Conservation (phyloP, 1,140 invertebrate genomes). For the Drosophila yakuba region DNA sequence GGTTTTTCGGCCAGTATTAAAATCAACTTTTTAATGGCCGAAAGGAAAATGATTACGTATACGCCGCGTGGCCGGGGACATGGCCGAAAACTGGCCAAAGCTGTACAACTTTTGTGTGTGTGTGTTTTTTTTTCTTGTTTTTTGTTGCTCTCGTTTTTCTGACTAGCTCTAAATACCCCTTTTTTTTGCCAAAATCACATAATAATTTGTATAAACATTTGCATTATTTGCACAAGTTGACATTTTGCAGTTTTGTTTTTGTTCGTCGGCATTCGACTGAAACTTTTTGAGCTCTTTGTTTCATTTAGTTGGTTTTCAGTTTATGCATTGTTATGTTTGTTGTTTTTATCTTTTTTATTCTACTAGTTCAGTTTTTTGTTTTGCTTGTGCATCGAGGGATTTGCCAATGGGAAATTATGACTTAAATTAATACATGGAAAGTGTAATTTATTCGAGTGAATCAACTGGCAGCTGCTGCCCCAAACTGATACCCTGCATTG, state of each 20-base stretch:
- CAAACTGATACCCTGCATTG: constrained; percentile 4
- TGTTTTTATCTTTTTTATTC: constrained; percentile 16
- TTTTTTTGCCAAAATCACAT: constrained; percentile 54
- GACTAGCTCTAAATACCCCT: constrained; percentile 7
- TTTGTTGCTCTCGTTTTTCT: too few species aligned
- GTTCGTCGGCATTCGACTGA: constrained; percentile 4
- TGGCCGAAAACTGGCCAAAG: constrained; percentile 36
- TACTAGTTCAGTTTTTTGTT: not conserved
- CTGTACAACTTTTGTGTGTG: constrained; percentile 30
- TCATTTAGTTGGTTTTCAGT: constrained; percentile 23
- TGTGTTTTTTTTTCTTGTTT: too few species aligned
- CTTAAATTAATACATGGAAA: constrained; percentile 66
- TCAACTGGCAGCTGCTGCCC: constrained; percentile 27
- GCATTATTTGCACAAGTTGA: constrained; percentile 63
- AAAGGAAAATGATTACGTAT: constrained; percentile 74
- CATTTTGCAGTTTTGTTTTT: constrained; percentile 39
- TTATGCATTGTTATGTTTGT: constrained; percentile 15
- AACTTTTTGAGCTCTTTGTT: constrained; percentile 53
- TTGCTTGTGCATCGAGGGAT: constrained; percentile 46
- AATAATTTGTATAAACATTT: constrained; percentile 78
- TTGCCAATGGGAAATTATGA: constrained; percentile 67
- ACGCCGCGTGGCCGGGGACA: constrained; percentile 41
- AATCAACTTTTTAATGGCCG: constrained; percentile 74
- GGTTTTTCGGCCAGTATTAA: constrained; percentile 32
- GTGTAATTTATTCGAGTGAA: constrained; percentile 51